Evolutionary conservation across 2,888 invertebrate species (phyloP).

Genomic region (Branchipolynoe longqiensis): DNA sequence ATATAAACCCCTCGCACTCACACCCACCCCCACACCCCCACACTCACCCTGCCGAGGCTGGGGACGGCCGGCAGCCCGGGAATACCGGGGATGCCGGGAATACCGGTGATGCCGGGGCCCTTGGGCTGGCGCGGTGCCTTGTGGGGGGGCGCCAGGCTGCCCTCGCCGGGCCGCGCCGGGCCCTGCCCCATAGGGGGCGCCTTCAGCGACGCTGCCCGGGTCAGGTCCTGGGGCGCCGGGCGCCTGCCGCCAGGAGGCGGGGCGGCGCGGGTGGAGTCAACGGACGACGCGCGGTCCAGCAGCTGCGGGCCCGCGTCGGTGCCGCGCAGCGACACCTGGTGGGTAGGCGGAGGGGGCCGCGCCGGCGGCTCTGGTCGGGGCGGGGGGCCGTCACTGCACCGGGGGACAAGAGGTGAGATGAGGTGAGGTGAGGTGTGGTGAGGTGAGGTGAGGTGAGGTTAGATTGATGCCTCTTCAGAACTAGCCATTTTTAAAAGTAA

Average conservation of each 20-base stretch:
- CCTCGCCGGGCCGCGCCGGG: conserved; percentile 19
- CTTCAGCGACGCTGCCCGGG: conserved; percentile 23
- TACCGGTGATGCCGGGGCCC: conserved; percentile 13
- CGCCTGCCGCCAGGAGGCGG: not conserved
- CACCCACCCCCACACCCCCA: no score
- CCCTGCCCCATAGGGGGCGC: conserved; percentile 17
- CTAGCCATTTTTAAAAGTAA: no score
- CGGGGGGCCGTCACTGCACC: conserved; percentile 11
- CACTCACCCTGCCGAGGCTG: conserved; percentile 40
- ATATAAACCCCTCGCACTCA: no score
- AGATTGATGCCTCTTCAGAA: no score
- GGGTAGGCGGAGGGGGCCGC: conserved; percentile 54
- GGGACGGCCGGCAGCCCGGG: conserved; percentile 31
- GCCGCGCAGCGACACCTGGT: conserved; percentile 61
- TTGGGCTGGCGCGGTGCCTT: conserved; percentile 33
- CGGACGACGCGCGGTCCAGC: conserved; percentile 44
- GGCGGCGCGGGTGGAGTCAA: conserved; percentile 28
- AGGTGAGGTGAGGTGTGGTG: no score
- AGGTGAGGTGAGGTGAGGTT: no score
- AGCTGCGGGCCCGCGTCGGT: conserved; percentile 62
- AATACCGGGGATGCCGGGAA: conserved; percentile 27
- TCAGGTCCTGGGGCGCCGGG: not conserved
- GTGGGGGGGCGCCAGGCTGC: conserved; percentile 29
- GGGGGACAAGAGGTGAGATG: no score
- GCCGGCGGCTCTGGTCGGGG: conserved; percentile 49